phyloP scores from a whole-genome alignment of 2,797 vertebrate species.

The Pseudomugil tenellus region DNA sequence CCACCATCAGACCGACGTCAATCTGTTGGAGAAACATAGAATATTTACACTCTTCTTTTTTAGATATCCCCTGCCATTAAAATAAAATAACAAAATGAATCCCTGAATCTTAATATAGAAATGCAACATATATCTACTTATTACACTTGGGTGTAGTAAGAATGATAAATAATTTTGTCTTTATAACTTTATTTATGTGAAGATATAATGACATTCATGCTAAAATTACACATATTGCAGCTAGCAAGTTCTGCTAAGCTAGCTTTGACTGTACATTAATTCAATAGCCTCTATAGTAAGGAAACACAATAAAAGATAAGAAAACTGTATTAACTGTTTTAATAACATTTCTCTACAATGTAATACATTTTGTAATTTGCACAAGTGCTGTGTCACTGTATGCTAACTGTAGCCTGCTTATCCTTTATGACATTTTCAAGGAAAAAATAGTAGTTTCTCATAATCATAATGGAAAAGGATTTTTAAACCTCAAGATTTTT shows the following conservation, averaged over 20 bases:
- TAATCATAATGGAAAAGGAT: background rate
- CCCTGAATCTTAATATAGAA: too few species aligned
- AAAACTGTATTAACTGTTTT: too few species aligned
- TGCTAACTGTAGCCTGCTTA: background rate
- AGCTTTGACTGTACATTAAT: too few species aligned
- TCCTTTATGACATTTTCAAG: background rate
- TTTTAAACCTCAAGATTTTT: too few species aligned
- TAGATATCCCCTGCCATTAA: background rate
- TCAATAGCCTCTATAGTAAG: too few species aligned
- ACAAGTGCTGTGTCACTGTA: background rate
- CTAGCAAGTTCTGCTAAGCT: background rate
- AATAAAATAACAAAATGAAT: too few species aligned
- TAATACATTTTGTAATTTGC: background rate
- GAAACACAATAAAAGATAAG: too few species aligned
- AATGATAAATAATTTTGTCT: too few species aligned
- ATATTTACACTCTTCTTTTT: background rate
- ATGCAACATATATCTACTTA: too few species aligned
- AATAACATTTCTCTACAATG: too few species aligned
- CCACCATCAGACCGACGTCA: slow-evolving; percentile 91
- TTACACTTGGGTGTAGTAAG: too few species aligned
- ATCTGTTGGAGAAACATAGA: slow-evolving; percentile 80
- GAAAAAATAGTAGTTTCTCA: background rate
- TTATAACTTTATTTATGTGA: background rate
- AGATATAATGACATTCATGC: background rate
- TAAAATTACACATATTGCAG: background rate